phyloP scores from a whole-genome alignment of 2,888 invertebrate genomes.

The Trissoscelio sp. region DNA sequence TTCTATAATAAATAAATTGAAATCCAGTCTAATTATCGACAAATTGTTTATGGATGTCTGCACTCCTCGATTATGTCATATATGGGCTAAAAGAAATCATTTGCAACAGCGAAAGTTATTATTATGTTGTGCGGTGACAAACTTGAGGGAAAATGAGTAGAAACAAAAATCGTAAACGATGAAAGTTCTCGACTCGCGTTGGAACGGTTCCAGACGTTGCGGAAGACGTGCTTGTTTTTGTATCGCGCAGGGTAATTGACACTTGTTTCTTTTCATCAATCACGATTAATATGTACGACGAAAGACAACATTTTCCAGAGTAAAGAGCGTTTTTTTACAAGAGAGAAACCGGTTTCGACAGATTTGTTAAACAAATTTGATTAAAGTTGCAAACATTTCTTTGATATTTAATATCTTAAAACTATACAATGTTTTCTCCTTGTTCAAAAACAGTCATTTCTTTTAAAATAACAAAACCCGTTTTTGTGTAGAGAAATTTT shows the following conservation, averaged over 20 bases:
- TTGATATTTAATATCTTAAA: too few relatives aligned
- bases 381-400: too few relatives aligned
- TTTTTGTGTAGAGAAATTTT: too few relatives aligned
- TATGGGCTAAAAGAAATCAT: slow-evolving; percentile 12
- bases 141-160: slow-evolving; percentile 43
- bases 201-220: slow-evolving; percentile 49
- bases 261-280: slow-evolving; percentile 45
- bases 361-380: not conserved
- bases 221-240: slow-evolving; percentile 56
- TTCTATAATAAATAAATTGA: too few relatives aligned
- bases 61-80: slow-evolving; percentile 39
- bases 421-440: too few relatives aligned
- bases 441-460: too few relatives aligned
- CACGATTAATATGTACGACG: slow-evolving; percentile 57
- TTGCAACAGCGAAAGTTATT: slow-evolving; percentile 44
- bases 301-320: slow-evolving; percentile 30
- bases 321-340: slow-evolving; percentile 33
- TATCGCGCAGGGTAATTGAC: slow-evolving; percentile 39
- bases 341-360: slow-evolving; percentile 31
- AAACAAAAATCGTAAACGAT: slow-evolving; percentile 56
- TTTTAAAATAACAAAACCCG: too few relatives aligned
- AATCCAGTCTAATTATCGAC: too few relatives aligned
- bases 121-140: slow-evolving; percentile 36
- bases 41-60: too few relatives aligned
- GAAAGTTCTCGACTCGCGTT: slow-evolving; percentile 49